A percentile compares a stretch with the other conserved stretches of the same genome.
Evolutionary conservation across 92 coral and sea anemone species (phyloP).

Genomic region (Metridium senile): DNA sequence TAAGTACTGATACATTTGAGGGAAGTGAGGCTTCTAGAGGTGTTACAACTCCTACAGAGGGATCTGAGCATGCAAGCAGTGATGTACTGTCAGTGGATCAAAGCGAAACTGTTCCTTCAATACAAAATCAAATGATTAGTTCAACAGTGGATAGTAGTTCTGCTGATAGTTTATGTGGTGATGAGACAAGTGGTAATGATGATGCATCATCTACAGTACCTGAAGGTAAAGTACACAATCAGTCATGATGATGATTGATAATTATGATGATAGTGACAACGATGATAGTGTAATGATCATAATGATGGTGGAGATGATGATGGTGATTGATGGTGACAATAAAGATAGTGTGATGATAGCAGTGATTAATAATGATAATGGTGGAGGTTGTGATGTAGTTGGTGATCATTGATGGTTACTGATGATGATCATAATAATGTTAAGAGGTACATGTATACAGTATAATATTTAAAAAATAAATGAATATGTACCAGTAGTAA

Average conservation of each 20-base stretch:
- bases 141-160: slow-evolving; percentile 21
- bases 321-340: too few relatives aligned
- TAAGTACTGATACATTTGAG: background rate
- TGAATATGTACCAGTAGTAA: too few relatives aligned
- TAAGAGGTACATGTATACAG: too few relatives aligned
- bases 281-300: too few relatives aligned
- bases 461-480: too few relatives aligned
- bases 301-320: too few relatives aligned
- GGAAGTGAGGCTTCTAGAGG: background rate
- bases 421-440: too few relatives aligned
- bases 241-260: background rate
- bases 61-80: background rate
- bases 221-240: slow-evolving; percentile 16
- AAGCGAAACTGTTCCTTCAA: background rate
- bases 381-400: too few relatives aligned
- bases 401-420: too few relatives aligned
- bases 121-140: background rate
- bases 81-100: background rate
- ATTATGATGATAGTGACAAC: too few relatives aligned
- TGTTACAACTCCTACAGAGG: background rate
- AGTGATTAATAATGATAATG: too few relatives aligned
- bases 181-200: background rate
- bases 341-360: too few relatives aligned
- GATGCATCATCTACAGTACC: background rate
- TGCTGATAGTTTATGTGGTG: slow-evolving; percentile 40